Base-by-base conservation (phyloP, 2,113 vertebrate genomes). In the Origma solitaria region DNA sequence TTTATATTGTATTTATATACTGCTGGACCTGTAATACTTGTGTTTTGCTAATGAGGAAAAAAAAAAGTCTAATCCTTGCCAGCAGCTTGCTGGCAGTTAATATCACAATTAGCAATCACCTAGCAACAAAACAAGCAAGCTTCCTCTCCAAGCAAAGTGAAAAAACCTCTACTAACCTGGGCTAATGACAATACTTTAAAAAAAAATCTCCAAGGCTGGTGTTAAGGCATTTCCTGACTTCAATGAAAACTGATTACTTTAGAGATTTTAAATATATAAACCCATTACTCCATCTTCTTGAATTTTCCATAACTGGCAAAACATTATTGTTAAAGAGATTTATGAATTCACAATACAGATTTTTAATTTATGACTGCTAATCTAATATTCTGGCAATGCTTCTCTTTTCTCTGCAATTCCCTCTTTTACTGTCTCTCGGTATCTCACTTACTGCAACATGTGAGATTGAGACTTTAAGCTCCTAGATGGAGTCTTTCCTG, bases 21-120 rank as follows among this genome's bases (percentile, higher is more conserved):
- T 10, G 19, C 38, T 23, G 22, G 84, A 91, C 71, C 82, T 91
- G 94, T 92, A 95, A 96, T 78, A 88, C 53, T 68, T 54, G 82
- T 37, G 0, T 96, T 97, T 92, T 94, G 95, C 95, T 97, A 97
- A 97, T 71, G 89, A 95, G 94, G 95, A 95, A 96, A 97, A 97
- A 97, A 94, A 94, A 61, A 30, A 82, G 95, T 94, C 91, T 86
- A 92, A 95, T 93, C 68, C 86, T 92, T 97, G 94, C 90, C 97
- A 98, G 96, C 82, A 97, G 96, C 76, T 96, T 93, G 93, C 96
- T 97, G 96, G 95, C 93, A 96, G 93, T 87, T 96, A 97, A 94
- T 93, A 96, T 94, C 88, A 84, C 91, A 97, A 98, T 98, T 97
- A 98, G 93, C 37, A 19, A 98, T 98, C 97, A 96, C 97, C 95